Evolutionary conservation across 2,888 invertebrate genomes (phyloP), one percentile per base, ranked within the genome.

Genomic region (Netelia virgata): DNA sequence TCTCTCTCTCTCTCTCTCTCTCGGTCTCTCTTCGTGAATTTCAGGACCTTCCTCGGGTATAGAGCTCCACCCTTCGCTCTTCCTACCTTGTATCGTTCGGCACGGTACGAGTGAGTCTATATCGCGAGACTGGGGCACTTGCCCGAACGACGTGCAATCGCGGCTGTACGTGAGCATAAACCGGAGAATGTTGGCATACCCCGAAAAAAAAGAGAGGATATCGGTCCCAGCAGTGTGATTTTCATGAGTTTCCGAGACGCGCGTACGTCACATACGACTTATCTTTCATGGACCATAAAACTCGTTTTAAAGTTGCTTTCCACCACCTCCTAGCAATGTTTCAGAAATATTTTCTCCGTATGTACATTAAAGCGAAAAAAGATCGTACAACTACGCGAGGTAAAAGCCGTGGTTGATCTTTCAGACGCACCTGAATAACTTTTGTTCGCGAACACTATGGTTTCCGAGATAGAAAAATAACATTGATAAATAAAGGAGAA

Each of bases 71-170:
- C 18, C 11, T 16, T 53, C 28, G 18, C 18, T 53, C 36, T 6
- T 18, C 36, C 36, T 36, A 6, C 6, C 8, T 6, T 36, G 36
- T 36, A 36, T 36, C 6, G 36, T 6, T 6, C 36, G 6, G 6
- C 36, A 73, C 36, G 3, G 14, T 28, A 36, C 18, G 3, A 20
- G 28, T 64, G n/a, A 11, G 20, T 28, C 23, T 61, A 6, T 61
- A 68, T 63, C 11, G n/a, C 72, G 43, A 70, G 63, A 63, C 66
- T 55, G 36, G 47, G 50, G 76, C 73, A 81, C 80, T 84, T 80
- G 73, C 66, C 55, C 68, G 47, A 84, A 84, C 73, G 84, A 84
- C 84, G 73, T 80, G 84, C 84, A 80, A 84, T 84, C 80, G 80
- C 5, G 76, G 55, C 18, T 16, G 80, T 80, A 84, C 84, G 84